phyloP scores from a whole-genome alignment of 2,797 vertebrate genomes.

The Scomberomorus guttatus region DNA sequence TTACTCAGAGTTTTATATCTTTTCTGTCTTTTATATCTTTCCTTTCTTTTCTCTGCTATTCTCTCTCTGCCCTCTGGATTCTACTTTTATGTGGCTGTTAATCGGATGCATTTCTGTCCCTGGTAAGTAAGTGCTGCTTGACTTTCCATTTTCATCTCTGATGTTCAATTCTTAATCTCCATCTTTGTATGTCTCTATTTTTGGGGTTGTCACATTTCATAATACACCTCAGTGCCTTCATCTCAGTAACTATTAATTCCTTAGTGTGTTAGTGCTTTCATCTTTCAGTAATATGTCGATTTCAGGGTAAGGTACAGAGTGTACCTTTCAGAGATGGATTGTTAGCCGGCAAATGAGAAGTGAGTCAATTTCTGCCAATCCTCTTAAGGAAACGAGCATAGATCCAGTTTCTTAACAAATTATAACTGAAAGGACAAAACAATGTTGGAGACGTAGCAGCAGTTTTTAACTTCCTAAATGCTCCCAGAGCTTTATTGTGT shows the following conservation, averaged over 20 bases:
- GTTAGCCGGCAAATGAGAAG: constrained; percentile 17
- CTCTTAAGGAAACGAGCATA: neutral
- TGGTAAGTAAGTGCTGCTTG: constrained; percentile 79
- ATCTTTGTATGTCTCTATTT: neutral
- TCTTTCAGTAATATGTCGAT: constrained; percentile 1
- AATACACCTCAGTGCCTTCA: neutral
- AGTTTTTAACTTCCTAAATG: neutral
- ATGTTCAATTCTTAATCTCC: constrained; percentile 15
- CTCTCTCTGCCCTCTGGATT: constrained; percentile 58
- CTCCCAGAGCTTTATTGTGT: neutral
- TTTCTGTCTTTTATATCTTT: constrained; percentile 33
- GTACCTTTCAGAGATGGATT: neutral
- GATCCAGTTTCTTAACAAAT: constrained; percentile 20
- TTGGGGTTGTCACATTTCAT: constrained; percentile 11
- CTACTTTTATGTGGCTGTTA: constrained; percentile 60
- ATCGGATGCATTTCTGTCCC: constrained; percentile 58
- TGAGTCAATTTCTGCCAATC: neutral
- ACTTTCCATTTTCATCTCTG: constrained; percentile 5
- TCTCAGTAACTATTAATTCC: constrained; percentile 10
- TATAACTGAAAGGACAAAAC: constrained; percentile 2
- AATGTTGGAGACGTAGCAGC: neutral
- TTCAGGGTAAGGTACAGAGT: neutral
- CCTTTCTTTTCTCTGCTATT: constrained; percentile 26
- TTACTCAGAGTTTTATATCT: constrained; percentile 35
- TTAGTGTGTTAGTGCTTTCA: neutral